Conservation (phyloP, 2,113 vertebrate species). For the Gymnogyps californianus region DNA sequence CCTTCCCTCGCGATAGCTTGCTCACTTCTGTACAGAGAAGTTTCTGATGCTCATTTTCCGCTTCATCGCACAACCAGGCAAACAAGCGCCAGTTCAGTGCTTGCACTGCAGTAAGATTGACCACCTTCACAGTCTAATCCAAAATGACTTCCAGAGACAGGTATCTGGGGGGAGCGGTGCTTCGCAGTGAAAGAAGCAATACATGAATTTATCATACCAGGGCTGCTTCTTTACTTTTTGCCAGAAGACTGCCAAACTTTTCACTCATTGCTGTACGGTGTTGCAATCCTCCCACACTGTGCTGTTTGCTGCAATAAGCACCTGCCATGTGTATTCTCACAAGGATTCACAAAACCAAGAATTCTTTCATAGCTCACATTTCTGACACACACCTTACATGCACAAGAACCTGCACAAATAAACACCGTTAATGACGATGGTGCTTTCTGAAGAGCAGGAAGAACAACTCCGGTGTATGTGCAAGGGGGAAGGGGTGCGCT, state of each 20-base stretch:
- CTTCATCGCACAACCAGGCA: neutral
- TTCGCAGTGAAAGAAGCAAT: neutral
- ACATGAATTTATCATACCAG: neutral
- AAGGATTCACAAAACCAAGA: neutral
- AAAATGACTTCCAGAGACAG: neutral
- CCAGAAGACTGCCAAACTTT: neutral
- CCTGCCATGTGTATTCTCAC: neutral
- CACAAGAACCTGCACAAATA: neutral
- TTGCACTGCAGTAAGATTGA: neutral
- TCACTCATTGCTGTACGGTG: neutral
- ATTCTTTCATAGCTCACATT: neutral
- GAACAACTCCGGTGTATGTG: rapidly evolving
- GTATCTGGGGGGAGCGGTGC: neutral
- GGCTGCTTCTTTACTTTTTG: neutral
- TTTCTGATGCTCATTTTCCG: conserved; percentile 31
- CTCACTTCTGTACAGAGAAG: neutral
- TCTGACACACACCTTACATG: neutral
- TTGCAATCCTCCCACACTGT: neutral
- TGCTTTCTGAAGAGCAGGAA: neutral
- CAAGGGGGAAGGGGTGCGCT: neutral
- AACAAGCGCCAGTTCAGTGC: neutral
- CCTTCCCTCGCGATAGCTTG: neutral
- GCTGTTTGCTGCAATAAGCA: neutral
- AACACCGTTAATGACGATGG: rapidly evolving
- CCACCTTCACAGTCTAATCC: neutral